Conservation (phyloP, 2,888 invertebrate species). For the Nemoura dubitans region DNA sequence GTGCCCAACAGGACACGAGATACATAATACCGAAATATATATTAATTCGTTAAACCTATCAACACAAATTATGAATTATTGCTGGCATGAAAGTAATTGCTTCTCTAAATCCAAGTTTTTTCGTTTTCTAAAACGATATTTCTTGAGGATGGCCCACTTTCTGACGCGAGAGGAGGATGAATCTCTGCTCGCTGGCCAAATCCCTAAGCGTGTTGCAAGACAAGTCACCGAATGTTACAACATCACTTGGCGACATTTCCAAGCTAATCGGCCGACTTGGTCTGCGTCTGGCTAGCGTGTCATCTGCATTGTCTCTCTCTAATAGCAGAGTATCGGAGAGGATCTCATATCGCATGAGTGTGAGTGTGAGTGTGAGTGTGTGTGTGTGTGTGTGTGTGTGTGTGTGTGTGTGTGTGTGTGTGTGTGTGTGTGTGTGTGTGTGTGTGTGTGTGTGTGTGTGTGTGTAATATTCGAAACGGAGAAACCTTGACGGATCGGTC, state of each 20-base stretch:
- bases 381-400: neutral
- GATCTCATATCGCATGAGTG: neutral
- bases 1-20: neutral
- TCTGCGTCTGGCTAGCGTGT: neutral
- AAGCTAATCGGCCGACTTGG: neutral
- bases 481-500: constrained; percentile 13
- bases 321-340: neutral
- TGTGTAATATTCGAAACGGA: constrained; percentile 7
- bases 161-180: neutral
- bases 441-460: neutral
- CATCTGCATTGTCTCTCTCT: constrained; percentile 15
- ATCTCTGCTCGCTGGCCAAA: neutral
- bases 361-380: neutral
- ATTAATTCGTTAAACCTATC: neutral
- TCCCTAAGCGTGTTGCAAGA: neutral
- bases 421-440: neutral
- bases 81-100: neutral
- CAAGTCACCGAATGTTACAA: neutral
- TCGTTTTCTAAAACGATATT: neutral
- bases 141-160: neutral
- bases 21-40: constrained; percentile 18
- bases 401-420: neutral
- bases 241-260: neutral
- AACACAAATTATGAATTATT: constrained; percentile 3
- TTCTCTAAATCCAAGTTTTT: neutral